Conservation (phyloP, 2,113 vertebrate genomes). For the Ptilorrhoa leucosticta region DNA sequence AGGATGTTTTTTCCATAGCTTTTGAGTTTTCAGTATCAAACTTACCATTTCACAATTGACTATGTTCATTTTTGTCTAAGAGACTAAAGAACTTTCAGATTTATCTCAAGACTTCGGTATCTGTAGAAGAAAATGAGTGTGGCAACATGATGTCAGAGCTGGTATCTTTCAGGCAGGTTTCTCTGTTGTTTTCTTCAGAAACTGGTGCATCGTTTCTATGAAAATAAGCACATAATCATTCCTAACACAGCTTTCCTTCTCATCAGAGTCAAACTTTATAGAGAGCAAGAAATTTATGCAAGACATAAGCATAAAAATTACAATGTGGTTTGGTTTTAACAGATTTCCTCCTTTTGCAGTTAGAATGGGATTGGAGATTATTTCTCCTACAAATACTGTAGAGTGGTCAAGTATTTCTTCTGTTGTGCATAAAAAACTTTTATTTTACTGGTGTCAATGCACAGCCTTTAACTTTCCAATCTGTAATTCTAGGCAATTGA, state of each 20-base stretch:
- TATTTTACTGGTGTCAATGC: not conserved
- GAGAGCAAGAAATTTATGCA: not conserved
- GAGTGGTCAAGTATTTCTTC: not conserved
- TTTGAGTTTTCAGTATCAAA: not conserved
- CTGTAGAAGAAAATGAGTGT: not conserved
- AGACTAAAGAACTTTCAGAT: not conserved
- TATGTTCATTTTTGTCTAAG: not conserved
- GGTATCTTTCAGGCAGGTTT: not conserved
- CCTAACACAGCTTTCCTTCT: not conserved
- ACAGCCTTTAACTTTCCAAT: not conserved
- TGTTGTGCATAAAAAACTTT: not conserved
- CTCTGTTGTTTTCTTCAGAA: not conserved
- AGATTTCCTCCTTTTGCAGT: not conserved
- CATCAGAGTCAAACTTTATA: not conserved
- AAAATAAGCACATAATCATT: constrained; percentile 16
- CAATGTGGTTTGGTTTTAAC: not conserved
- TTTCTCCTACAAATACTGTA: not conserved
- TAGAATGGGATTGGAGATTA: not conserved
- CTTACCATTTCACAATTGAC: not conserved
- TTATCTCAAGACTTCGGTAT: not conserved
- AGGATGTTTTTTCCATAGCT: not conserved
- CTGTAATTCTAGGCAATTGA: not conserved
- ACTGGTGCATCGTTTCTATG: not conserved
- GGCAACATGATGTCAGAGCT: not conserved
- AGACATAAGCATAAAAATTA: not conserved